Evolutionary conservation across 2,888 invertebrate genomes (phyloP).

Genomic region (Trachelus stipa): DNA sequence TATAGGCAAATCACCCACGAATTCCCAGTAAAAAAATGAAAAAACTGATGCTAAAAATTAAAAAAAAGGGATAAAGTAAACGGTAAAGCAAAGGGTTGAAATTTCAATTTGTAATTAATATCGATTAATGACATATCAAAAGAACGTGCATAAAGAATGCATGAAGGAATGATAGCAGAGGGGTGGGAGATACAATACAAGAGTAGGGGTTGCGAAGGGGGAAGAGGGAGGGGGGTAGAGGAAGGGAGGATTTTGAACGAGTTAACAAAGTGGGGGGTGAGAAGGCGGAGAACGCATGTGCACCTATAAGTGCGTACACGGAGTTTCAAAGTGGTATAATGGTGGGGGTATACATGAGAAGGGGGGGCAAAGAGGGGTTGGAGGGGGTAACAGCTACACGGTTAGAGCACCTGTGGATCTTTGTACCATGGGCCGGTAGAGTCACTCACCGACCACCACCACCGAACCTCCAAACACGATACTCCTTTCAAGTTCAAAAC

Average conservation of each 20-base stretch:
- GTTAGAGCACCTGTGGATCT: conserved; percentile 65
- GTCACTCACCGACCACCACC: conserved; percentile 66
- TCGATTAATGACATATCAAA: background rate
- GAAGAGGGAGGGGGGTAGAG: conserved; percentile 27
- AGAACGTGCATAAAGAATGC: background rate
- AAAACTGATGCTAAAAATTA: too few relatives aligned
- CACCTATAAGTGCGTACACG: conserved; percentile 28
- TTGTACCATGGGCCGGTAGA: conserved; percentile 58
- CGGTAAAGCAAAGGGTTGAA: background rate
- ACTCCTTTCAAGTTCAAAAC: conserved; percentile 6
- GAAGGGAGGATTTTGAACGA: conserved; percentile 23
- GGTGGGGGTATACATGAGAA: conserved; percentile 17
- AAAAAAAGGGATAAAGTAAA: background rate
- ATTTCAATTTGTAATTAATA: background rate
- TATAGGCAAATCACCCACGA: too few relatives aligned
- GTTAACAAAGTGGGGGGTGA: conserved; percentile 30
- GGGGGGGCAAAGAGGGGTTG: conserved; percentile 33
- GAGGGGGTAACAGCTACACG: conserved; percentile 54
- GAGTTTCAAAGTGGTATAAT: conserved; percentile 30
- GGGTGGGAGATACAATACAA: background rate
- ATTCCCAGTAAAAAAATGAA: background rate
- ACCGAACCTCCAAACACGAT: conserved; percentile 55
- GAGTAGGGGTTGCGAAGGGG: conserved; percentile 26
- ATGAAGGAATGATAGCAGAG: background rate
- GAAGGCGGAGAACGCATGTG: conserved; percentile 42